These are phyloP conservation scores for Tetranychus piercei DNA, from an alignment of 2,888 invertebrate species.

Conservation along the genomic window DNA sequence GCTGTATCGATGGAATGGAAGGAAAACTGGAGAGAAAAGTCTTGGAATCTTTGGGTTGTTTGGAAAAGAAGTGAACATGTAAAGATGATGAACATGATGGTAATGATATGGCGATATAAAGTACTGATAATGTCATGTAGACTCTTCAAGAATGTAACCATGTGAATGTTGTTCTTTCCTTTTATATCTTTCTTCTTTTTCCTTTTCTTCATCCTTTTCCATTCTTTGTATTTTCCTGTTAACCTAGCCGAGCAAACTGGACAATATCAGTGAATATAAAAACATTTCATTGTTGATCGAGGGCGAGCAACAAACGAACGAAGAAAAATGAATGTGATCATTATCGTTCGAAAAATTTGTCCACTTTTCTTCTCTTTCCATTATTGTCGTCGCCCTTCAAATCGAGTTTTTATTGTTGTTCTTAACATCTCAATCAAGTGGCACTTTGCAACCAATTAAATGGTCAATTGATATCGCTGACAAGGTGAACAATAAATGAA, in stretches of 20 bases:
- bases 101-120: background rate
- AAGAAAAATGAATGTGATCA: no score
- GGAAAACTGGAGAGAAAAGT: background rate
- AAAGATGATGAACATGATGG: background rate
- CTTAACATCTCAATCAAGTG: background rate
- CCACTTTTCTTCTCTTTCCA: background rate
- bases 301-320: no score
- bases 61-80: background rate
- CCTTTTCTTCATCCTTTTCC: background rate
- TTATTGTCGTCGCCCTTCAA: background rate
- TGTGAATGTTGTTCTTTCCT: background rate
- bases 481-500: background rate
- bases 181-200: no score
- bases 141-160: background rate
- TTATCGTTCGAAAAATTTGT: no score
- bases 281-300: background rate
- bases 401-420: background rate
- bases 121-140: constrained; percentile 1
- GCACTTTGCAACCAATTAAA: background rate
- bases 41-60: background rate
- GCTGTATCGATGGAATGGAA: background rate
- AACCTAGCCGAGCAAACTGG: background rate
- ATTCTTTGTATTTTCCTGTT: background rate
- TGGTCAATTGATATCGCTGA: background rate
- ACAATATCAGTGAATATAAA: background rate